Conservation (phyloP, 2,888 invertebrate genomes). For the Rhorus exstirpatorius region DNA sequence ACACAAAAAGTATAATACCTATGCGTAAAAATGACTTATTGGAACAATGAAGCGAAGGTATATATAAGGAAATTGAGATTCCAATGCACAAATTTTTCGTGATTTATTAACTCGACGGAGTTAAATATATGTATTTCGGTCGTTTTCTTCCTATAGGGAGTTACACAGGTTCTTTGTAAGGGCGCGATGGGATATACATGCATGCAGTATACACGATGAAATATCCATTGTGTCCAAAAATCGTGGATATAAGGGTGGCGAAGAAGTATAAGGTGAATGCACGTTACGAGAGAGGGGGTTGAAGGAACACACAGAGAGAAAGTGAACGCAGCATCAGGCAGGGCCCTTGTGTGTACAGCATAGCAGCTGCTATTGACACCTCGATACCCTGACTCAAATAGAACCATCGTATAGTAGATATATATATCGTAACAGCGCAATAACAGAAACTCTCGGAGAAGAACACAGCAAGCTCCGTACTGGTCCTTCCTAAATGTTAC, state of each 20-base stretch:
- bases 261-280: conserved; percentile 83
- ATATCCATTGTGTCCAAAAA: conserved; percentile 74
- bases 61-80: not conserved
- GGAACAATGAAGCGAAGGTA: no score
- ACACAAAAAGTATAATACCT: not conserved
- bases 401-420: conserved; percentile 78
- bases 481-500: conserved; percentile 37
- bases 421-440: conserved; percentile 58
- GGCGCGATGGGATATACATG: not conserved
- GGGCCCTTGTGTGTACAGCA: conserved; percentile 83
- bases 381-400: conserved; percentile 85
- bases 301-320: conserved; percentile 40
- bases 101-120: conserved; percentile 45
- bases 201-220: conserved; percentile 18
- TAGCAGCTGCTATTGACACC: conserved; percentile 86
- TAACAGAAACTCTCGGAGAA: conserved; percentile 42
- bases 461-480: conserved; percentile 69
- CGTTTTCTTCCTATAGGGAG: conserved; percentile 25
- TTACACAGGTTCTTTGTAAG: conserved; percentile 52
- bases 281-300: conserved; percentile 50
- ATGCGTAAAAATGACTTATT: not conserved
- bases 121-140: conserved; percentile 13
- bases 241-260: conserved; percentile 82
- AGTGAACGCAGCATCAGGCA: conserved; percentile 76
- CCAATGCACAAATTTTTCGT: conserved; percentile 26